These are phyloP conservation scores for Macaria notata DNA, from an alignment of 2,888 invertebrate genomes.

Conservation along the genomic window DNA sequence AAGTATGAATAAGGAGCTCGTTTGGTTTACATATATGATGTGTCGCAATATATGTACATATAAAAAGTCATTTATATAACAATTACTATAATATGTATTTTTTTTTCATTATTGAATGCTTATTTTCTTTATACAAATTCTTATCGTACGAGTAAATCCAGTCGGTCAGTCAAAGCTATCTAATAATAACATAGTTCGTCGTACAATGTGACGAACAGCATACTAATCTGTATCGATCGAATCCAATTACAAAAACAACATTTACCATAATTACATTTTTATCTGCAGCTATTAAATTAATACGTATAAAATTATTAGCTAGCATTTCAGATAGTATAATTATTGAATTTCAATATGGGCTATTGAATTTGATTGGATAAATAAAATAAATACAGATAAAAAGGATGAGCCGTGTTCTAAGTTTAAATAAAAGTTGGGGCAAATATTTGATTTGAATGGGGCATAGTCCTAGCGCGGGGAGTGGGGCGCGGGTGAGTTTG, in stretches of 20 bases:
- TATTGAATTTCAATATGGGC: conserved; percentile 1
- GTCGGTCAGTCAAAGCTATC: conserved; percentile 35
- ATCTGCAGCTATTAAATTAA: not conserved
- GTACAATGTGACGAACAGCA: not conserved
- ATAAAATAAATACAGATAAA: not conserved
- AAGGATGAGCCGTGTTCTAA: not conserved
- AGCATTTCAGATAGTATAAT: not conserved
- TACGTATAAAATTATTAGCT: not conserved
- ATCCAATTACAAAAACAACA: not conserved
- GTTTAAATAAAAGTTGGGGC: conserved; percentile 26
- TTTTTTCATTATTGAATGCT: too few relatives aligned
- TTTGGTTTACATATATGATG: too few relatives aligned
- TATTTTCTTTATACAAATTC: conserved; percentile 4
- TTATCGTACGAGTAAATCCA: conserved; percentile 25
- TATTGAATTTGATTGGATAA: not conserved
- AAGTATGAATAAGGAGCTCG: too few relatives aligned
- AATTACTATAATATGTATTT: too few relatives aligned
- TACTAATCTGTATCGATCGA: too few relatives aligned
- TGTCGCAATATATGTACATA: too few relatives aligned
- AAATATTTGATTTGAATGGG: conserved; percentile 24
- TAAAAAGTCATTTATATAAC: too few relatives aligned
- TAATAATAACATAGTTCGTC: conserved; percentile 21
- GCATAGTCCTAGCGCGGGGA: conserved; percentile 12
- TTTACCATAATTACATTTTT: not conserved
- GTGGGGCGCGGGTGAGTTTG: conserved; percentile 40